These are phyloP conservation scores for Grammomys surdaster DNA, from an alignment of 2,113 vertebrate species.

Conservation along the genomic window DNA sequence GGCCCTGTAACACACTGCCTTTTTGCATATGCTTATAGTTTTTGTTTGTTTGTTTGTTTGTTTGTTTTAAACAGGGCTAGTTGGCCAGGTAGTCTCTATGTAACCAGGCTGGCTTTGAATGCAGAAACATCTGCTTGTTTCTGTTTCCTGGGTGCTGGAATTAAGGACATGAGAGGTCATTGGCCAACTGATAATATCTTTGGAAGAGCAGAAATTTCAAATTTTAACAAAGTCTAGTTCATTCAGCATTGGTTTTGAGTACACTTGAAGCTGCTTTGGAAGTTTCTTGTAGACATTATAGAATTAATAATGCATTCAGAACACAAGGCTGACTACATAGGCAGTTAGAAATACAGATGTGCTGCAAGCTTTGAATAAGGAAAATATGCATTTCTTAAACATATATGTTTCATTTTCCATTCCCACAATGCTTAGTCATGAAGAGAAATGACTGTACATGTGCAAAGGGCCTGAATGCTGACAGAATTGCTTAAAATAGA, in stretches of 20 bases:
- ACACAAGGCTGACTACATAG: slow-evolving; percentile 36
- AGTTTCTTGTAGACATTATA: slow-evolving; percentile 47
- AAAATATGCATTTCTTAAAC: slow-evolving; percentile 44
- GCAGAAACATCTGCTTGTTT: background rate
- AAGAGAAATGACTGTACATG: slow-evolving; percentile 18
- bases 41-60: background rate
- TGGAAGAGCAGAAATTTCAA: slow-evolving; percentile 33
- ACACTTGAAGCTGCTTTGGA: background rate
- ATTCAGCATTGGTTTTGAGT: slow-evolving; percentile 24
- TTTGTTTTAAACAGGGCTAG: background rate
- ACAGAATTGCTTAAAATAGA: slow-evolving; percentile 18
- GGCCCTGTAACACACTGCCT: background rate
- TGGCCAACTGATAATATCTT: background rate
- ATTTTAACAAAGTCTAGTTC: background rate
- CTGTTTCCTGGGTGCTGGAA: background rate
- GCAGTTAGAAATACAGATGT: slow-evolving; percentile 51
- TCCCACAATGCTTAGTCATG: background rate
- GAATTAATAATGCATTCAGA: slow-evolving; percentile 45
- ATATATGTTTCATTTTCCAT: background rate
- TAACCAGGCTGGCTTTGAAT: background rate
- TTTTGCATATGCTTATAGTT: background rate
- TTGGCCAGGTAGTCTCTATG: background rate
- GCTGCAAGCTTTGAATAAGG: slow-evolving; percentile 43
- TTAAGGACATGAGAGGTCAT: too few species aligned
- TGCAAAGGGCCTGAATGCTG: background rate